Evolutionary conservation across 35 echinoderm and acorn worm species (phyloP), one percentile per base, ranked within the genome.

Genomic region (Stichopus chloronotus): DNA sequence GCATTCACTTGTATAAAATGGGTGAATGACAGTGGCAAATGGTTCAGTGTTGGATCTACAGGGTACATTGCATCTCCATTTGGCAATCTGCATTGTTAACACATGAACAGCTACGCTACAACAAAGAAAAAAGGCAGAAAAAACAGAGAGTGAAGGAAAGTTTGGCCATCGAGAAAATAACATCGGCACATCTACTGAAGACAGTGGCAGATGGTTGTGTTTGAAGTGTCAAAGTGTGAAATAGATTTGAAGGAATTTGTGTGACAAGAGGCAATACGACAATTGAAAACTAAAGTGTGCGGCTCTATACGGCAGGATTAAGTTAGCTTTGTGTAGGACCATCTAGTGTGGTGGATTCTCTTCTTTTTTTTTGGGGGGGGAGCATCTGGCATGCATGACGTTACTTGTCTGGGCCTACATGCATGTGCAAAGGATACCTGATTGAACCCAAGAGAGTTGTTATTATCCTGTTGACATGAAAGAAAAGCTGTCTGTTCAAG

Each of bases 341-440:
- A 74, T 74, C 22, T 74, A 74, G 69, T 74, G 69, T 74, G 69
- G 61, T 65, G 61, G 61, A 19, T 5, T 11, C n/a, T n/a, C n/a
- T n/a, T n/a, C n/a, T 43, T 43, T 43, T 43, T 43, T 43, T 43
- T 43, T 43, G 3, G 30, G 30, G 3, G 69, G 69, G 69, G 6
- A 17, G 69, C 17, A 74, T 74, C 69, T 20, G 69, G 13, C 69
- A 74, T 74, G 69, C 69, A 74, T 74, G 69, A n/a, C 19, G 19
- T 65, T 65, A 65, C 11, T 65, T 74, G 69, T 21, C 69, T 74
- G 20, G 30, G 69, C 69, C 69, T 74, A 74, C 69, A 74, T 74
- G 69, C 69, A 74, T 74, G 69, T 74, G 69, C 69, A 19, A 43
- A n/a, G 69, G 69, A 74, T 74, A 74, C 69, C 69, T 74, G 69